Base-by-base conservation (phyloP, 2,797 vertebrate species). In the Sarcoramphus papa region DNA sequence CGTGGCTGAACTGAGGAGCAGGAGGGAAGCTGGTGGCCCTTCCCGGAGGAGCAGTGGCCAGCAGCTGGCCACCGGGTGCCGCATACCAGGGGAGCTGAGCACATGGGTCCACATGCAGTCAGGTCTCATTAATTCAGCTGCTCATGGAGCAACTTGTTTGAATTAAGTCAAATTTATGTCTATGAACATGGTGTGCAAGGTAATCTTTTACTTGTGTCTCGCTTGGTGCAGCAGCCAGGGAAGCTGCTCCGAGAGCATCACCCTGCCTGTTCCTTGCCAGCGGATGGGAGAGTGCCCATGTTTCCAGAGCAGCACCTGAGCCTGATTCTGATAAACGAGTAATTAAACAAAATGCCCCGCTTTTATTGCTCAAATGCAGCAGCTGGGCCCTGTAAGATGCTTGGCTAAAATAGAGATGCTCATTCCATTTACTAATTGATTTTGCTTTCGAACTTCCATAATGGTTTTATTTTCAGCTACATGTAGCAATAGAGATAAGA, bases 61-160 rank as follows among this genome's bases (percentile, higher is more conserved):
- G 54, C 23, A 56, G 20, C 31, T 23, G 51, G 48, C 15, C 9
- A 2, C 37, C 2, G 3, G 14, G 23, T 53, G 33, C 56, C 6
- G 2, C 0, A 0, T 70, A 43, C 25, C 2, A 1, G 47, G 18
- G 30, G 30, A 62, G 28, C 41, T 4, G 12, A 79, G 41, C 18
- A 11, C 68, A 9, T 4, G 11, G 25, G 50, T 76, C 60, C 24
- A 9, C 51, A 5, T 0, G 0, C 51, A 70, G 56, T 54, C 31
- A 30, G 64, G 53, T 67, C 43, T 75, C 53, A 31, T 93, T 72
- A 57, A 81, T 65, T 89, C 62, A 75, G 31, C 74, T 78, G 57
- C 59, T 78, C 31, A 31, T 2, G 0, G 17, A 75, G 45, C 65
- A 89, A 35, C 79, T 84, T 88, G 41, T 88, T 92, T 84, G 62